Percentiles rank a stretch among this genome's conserved stretches.
Conservation (phyloP, 2,113 vertebrate species). For the Paedocypris sp. region DNA sequence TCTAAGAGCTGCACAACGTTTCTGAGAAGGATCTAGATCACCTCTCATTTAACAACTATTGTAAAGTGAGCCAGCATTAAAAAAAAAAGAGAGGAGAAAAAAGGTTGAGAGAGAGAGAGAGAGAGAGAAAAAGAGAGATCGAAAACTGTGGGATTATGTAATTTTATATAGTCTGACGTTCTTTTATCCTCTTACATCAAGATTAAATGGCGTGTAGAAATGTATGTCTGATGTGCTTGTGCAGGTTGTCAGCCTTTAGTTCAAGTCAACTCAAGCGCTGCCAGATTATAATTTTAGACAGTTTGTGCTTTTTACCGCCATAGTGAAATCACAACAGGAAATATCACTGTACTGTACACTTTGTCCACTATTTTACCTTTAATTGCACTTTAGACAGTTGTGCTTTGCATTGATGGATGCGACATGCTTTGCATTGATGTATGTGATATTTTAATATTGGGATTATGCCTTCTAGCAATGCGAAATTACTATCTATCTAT, state of each 20-base stretch:
- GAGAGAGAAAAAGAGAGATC: not conserved
- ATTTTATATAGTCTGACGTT: constrained; percentile 35
- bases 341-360: no score
- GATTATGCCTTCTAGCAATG: no score
- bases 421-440: no score
- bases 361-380: no score
- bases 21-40: not conserved
- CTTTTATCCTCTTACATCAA: constrained; percentile 55
- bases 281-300: no score
- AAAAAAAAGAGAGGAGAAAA: not conserved
- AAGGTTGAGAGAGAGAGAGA: not conserved
- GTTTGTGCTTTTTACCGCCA: no score
- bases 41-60: not conserved
- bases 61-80: not conserved
- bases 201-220: constrained; percentile 47
- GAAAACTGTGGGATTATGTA: constrained; percentile 45
- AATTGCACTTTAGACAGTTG: no score
- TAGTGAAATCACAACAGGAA: no score
- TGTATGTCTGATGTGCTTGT: constrained; percentile 1
- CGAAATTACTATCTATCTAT: no score
- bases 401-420: no score
- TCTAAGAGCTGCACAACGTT: not conserved
- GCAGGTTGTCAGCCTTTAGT: not conserved
- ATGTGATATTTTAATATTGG: no score
- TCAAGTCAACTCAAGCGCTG: no score